Base-by-base conservation (phyloP, 1,140 invertebrate genomes). In the Drosophila subobscura region DNA sequence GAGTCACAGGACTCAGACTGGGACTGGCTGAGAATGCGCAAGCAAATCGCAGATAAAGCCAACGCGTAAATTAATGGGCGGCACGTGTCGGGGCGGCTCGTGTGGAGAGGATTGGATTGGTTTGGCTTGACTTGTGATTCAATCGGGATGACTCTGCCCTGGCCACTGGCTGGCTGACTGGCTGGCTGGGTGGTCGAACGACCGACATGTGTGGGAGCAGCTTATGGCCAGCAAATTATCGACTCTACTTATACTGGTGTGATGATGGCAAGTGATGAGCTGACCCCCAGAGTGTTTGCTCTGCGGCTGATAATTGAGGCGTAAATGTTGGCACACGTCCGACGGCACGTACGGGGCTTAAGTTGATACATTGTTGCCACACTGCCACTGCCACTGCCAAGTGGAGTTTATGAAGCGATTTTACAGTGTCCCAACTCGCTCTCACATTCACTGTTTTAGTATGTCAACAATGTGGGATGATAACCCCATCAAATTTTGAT, bases 301-400 rank as follows among this genome's bases (percentile, higher is more conserved):
- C n/a, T 65, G 64, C 61, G 50, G 58, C 64, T 80, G 77, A 88
- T 85, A 85, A 85, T 86, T 86, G 81, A 86, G 81, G 60, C 81
- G 74, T 86, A 86, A 86, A 86, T 88, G 83, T 81, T 53, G 73
- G 59, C 81, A 81, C 83, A 88, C 81, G 81, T 88, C 68, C 80
- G 65, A 37, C 29, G 45, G 44, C 33, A 20, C 67, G 44, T 68
- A 52, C 45, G 50, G 23, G 41, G 5, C 50, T 50, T 42, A 55
- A 55, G 46, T 63, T 37, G 56, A 54, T 59, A 84, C 79, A 68
- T 79, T 79, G 65, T 72, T 58, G 57, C 55, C 67, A 54, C 45
- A 61, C 25, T 51, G 33, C 33, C 42, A 49, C 56, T 58, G 33
- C 56, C 53, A 66, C 22, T 61, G 42, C 27, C 61, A 51, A 81